A percentile compares a stretch with the other conserved stretches of the same genome.
These are phyloP conservation scores for Poeciliopsis infans DNA, from an alignment of 2,797 vertebrate species.

Conservation along the genomic window DNA sequence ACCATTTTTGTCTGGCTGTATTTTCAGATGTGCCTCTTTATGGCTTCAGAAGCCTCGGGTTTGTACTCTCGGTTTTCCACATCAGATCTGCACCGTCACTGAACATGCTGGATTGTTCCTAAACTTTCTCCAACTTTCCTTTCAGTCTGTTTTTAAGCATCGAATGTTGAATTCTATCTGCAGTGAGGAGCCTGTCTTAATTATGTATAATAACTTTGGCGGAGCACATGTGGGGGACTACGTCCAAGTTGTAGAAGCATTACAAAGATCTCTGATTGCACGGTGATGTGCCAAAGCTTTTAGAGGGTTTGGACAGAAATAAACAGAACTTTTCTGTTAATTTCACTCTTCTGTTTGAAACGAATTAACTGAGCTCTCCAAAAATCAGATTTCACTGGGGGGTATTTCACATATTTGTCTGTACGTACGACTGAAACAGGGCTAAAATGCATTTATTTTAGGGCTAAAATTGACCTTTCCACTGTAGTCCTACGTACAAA, in stretches of 20 bases:
- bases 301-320: neutral
- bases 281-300: neutral
- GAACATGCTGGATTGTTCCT: neutral
- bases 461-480: neutral
- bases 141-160: neutral
- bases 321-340: neutral
- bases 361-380: neutral
- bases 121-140: neutral
- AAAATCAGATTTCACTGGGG: neutral
- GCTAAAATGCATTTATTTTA: neutral
- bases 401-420: neutral
- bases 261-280: slow-evolving; percentile 3
- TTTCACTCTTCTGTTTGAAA: neutral
- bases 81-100: neutral
- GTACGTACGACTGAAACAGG: neutral
- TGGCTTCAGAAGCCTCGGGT: neutral
- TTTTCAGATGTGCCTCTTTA: neutral
- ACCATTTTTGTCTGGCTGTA: neutral
- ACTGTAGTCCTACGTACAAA: neutral
- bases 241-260: neutral
- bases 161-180: neutral
- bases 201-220: neutral
- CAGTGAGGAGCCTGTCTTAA: neutral
- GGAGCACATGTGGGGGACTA: neutral
- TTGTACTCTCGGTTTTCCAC: neutral